Evolutionary conservation across 2,113 vertebrate species (phyloP).

Genomic region (Balaeniceps rex): DNA sequence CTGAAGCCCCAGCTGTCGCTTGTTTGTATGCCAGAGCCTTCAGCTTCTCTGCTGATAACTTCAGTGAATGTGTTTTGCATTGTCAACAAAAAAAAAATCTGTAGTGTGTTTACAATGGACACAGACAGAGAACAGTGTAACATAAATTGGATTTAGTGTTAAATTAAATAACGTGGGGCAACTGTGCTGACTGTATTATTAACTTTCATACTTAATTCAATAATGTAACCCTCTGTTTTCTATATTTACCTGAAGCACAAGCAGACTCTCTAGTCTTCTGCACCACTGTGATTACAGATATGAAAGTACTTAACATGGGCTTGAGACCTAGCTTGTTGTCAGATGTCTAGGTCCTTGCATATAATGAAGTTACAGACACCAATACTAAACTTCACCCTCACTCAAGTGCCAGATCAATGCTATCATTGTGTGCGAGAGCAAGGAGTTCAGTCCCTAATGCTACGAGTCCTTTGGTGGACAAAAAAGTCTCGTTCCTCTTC

Average conservation of each 20-base stretch:
- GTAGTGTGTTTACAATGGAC: background rate
- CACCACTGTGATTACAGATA: background rate
- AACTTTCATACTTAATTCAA: conserved; percentile 32
- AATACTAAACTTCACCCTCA: background rate
- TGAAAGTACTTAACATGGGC: background rate
- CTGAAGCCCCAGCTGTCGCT: background rate
- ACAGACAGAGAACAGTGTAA: background rate
- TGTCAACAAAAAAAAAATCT: background rate
- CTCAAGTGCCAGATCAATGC: background rate
- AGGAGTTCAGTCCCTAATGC: background rate
- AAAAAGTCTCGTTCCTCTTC: background rate
- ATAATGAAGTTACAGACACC: background rate
- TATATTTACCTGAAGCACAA: background rate
- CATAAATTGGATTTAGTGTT: conserved; percentile 37
- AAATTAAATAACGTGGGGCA: conserved; percentile 8
- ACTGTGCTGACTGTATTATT: conserved; percentile 21
- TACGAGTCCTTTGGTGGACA: background rate
- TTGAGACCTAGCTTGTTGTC: background rate
- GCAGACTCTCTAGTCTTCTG: background rate
- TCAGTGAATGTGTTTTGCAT: conserved; percentile 11
- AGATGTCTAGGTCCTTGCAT: background rate
- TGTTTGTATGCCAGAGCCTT: background rate
- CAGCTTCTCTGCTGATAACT: conserved; percentile 5
- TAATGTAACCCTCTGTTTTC: conserved; percentile 5
- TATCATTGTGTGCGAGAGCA: background rate